phyloP scores from a whole-genome alignment of 2,113 vertebrate genomes.

The Peromyscus polionotus region DNA sequence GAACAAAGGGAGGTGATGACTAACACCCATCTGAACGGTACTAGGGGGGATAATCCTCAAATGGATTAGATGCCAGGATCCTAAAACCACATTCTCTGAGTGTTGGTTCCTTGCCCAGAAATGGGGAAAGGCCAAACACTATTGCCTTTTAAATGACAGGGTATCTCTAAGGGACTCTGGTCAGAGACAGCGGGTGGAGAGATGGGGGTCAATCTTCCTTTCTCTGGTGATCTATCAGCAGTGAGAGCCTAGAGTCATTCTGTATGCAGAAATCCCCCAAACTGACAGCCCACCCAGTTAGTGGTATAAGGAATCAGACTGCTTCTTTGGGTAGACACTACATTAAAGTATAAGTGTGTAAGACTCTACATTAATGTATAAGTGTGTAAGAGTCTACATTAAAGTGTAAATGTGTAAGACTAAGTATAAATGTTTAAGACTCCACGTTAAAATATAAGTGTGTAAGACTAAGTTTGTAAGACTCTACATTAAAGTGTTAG shows the following conservation, averaged over 20 bases:
- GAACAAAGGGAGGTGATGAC: constrained; percentile 83
- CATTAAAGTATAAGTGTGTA: background rate
- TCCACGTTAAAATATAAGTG: too few species aligned
- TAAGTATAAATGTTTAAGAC: too few species aligned
- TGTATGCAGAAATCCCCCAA: background rate
- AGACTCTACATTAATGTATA: background rate
- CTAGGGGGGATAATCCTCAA: constrained; percentile 77
- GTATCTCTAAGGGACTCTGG: constrained; percentile 62
- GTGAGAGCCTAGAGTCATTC: background rate
- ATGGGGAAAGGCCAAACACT: constrained; percentile 72
- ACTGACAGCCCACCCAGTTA: background rate
- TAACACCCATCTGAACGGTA: constrained; percentile 76
- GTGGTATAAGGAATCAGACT: background rate
- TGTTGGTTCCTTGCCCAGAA: constrained; percentile 80
- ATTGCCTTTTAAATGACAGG: constrained; percentile 76
- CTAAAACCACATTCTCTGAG: constrained; percentile 81
- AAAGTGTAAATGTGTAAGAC: too few species aligned
- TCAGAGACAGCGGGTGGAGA: constrained; percentile 47
- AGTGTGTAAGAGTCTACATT: too few species aligned
- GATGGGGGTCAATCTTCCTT: constrained; percentile 27
- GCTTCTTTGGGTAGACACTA: background rate
- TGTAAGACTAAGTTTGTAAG: too few species aligned
- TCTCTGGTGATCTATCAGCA: constrained; percentile 3
- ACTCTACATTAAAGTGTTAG: too few species aligned
- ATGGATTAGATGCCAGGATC: constrained; percentile 82